Conservation (phyloP, 2,888 invertebrate genomes). For the Platycheirus albimanus region DNA sequence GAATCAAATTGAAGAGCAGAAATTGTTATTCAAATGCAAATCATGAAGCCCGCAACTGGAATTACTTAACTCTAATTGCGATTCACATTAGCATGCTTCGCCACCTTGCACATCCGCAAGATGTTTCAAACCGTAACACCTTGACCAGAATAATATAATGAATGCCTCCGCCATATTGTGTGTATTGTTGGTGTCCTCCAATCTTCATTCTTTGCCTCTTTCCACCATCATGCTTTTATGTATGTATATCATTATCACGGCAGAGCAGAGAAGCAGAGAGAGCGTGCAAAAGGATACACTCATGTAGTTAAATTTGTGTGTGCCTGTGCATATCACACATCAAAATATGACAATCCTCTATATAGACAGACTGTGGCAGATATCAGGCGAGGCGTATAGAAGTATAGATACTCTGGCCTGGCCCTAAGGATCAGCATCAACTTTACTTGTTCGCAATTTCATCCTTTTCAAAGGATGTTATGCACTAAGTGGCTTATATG, state of each 20-base stretch:
- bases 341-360: constrained; percentile 20
- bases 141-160: constrained; percentile 70
- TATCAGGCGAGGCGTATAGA: too few species aligned
- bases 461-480: constrained; percentile 65
- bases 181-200: too few species aligned
- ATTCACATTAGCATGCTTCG: constrained; percentile 71
- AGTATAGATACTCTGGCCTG: constrained; percentile 32
- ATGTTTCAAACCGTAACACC: constrained; percentile 64
- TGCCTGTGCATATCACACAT: constrained; percentile 8
- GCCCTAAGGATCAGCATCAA: constrained; percentile 57
- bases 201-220: background rate
- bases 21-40: constrained; percentile 69
- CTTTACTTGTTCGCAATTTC: constrained; percentile 66
- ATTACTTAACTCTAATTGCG: constrained; percentile 70
- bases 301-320: background rate
- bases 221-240: background rate
- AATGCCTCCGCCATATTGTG: constrained; percentile 40
- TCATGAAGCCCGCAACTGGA: constrained; percentile 55
- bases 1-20: constrained; percentile 59
- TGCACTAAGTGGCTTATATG: constrained; percentile 71
- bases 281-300: background rate
- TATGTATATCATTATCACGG: background rate
- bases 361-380: background rate
- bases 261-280: background rate
- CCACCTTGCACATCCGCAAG: constrained; percentile 70